phyloP scores from a whole-genome alignment of 2,888 invertebrate genomes.

The Cistogaster globosa region DNA sequence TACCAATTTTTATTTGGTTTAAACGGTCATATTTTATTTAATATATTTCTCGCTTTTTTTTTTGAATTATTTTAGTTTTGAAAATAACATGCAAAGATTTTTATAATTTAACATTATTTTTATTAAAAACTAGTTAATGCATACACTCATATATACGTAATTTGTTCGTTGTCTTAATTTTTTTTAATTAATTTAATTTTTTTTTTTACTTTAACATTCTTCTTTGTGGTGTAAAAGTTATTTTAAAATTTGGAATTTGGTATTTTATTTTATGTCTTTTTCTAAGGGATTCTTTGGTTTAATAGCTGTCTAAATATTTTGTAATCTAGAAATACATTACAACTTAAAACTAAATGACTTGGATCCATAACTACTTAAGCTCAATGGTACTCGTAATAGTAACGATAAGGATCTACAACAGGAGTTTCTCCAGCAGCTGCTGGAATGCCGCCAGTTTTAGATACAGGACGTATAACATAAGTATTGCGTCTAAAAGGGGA shows the following conservation, averaged over 20 bases:
- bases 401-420: conserved; percentile 85
- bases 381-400: conserved; percentile 84
- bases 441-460: conserved; percentile 79
- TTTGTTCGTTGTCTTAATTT: not conserved
- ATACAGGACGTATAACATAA: conserved; percentile 86
- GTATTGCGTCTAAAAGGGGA: conserved; percentile 84
- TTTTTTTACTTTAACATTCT: not conserved
- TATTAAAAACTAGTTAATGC: no score
- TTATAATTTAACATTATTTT: no score
- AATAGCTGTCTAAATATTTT: conserved; percentile 66
- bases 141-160: no score
- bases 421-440: conserved; percentile 76
- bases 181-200: not conserved
- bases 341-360: conserved; percentile 69
- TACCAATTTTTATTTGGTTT: no score
- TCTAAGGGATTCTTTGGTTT: conserved; percentile 59
- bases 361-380: conserved; percentile 28
- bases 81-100: no score
- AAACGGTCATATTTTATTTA: no score
- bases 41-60: no score
- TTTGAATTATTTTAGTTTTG: no score
- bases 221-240: not conserved
- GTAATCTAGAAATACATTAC: conserved; percentile 46
- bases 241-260: not conserved
- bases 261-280: conserved; percentile 44